Evolutionary conservation across 1,140 invertebrate species (phyloP), one percentile per base, ranked within the genome.

Genomic region (Druon quercuslanigerum): DNA sequence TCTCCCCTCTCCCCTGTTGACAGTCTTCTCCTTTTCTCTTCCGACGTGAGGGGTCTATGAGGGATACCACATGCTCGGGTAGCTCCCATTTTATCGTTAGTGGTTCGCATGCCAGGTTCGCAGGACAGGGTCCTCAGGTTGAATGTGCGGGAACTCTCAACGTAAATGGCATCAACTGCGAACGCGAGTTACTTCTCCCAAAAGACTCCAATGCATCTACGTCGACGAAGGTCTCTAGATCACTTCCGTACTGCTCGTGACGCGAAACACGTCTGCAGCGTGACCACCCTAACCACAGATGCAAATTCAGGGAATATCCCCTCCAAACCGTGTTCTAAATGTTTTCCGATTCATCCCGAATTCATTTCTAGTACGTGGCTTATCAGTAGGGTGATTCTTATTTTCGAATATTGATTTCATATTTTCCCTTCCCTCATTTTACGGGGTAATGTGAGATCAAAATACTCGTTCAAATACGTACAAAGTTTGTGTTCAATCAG

Each of bases 41-140:
- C 33, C n/a, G 17, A 51, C 14, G 75, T 33, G 56, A 51, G 50
- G 40, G 75, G 50, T 19, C 57, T 16, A 33, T 71, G 50, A 79
- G 78, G 75, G 51, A 79, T 52, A 72, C 56, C 75, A 74, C 73
- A 77, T 73, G 33, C 56, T 73, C 71, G 20, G 40, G 46, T 50
- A 60, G 60, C 50, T 80, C 77, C 82, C 74, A 78, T 81, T 82
- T 71, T 76, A 73, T 83, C 75, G 82, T 84, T 83, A 85, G 76
- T 72, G 52, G 70, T 75, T 79, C 83, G 74, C 78, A 81, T 78
- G 84, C 73, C 83, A 77, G 73, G 80, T 75, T 33, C 20, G 17
- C 40, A 72, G 75, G 51, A 74, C 60, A 66, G 46, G 25, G 60
- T 25, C 33, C 60, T 66, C 60, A 33, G 60, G 60, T 66, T 60